Evolutionary conservation across 2,113 vertebrate genomes (phyloP).

Genomic region (Thamnophis sirtalis): DNA sequence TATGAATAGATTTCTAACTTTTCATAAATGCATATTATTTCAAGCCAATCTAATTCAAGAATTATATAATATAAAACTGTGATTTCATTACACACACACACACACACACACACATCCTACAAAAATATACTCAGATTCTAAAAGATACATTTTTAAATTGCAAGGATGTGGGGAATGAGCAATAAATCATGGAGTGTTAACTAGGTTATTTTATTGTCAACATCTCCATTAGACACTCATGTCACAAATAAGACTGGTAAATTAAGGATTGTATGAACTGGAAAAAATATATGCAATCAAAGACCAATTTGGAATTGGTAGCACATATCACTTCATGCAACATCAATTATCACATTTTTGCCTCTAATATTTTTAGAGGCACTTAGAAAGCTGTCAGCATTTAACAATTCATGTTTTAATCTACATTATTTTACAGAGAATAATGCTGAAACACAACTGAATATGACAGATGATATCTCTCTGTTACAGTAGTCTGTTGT

Average conservation of each 20-base stretch:
- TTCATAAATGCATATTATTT: constrained; percentile 15
- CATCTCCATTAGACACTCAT: constrained; percentile 45
- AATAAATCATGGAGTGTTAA: constrained; percentile 59
- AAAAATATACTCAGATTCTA: constrained; percentile 43
- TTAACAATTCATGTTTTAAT: background rate
- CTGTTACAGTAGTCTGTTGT: background rate
- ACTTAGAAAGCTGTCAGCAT: constrained; percentile 19
- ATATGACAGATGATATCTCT: background rate
- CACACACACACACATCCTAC: too few relatives aligned
- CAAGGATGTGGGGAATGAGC: constrained; percentile 46
- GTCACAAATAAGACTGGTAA: constrained; percentile 30
- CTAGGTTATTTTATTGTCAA: constrained; percentile 46
- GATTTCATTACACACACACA: too few relatives aligned
- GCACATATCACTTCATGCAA: constrained; percentile 27
- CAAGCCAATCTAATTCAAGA: constrained; percentile 23
- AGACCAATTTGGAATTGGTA: constrained; percentile 43
- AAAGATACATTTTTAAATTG: constrained; percentile 32
- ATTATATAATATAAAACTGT: constrained; percentile 19
- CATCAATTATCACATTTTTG: constrained; percentile 34
- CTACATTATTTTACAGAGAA: constrained; percentile 35
- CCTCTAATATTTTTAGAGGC: background rate
- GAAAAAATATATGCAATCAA: constrained; percentile 17
- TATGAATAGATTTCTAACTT: background rate
- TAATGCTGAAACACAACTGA: constrained; percentile 27
- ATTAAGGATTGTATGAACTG: constrained; percentile 41